Evolutionary conservation across 2,797 vertebrate species (phyloP).

Genomic region (Peromyscus aztecus): DNA sequence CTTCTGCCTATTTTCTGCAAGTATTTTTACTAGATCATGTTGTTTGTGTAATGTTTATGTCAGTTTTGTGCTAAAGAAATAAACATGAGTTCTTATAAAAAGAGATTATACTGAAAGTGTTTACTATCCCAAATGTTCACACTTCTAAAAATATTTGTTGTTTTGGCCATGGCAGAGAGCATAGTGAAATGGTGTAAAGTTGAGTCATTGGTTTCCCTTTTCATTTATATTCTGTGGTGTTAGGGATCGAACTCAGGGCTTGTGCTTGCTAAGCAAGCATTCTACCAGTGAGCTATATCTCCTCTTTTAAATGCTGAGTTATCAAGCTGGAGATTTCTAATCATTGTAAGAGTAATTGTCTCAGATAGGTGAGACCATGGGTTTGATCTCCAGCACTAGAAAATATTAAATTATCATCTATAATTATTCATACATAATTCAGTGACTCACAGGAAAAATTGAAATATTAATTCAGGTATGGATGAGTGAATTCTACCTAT

Average conservation of each 20-base stretch:
- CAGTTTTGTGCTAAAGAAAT: background rate
- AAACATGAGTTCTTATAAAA: background rate
- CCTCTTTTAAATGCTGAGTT: background rate
- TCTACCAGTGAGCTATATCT: too few relatives aligned
- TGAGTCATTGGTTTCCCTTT: background rate
- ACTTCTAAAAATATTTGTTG: background rate
- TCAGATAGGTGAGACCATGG: background rate
- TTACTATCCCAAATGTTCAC: background rate
- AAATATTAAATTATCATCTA: background rate
- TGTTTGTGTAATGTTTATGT: background rate
- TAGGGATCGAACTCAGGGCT: background rate
- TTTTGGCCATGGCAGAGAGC: background rate
- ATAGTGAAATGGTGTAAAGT: background rate
- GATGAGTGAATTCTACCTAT: slow-evolving; percentile 8
- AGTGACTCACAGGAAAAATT: background rate
- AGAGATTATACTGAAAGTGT: background rate
- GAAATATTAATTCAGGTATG: background rate
- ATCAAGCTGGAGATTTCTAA: background rate
- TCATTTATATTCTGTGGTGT: background rate
- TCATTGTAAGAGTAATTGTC: background rate
- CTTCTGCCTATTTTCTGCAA: background rate
- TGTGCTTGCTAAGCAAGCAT: background rate
- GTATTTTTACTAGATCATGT: background rate
- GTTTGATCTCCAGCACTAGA: background rate
- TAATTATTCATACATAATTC: background rate